Conservation (phyloP, 1,140 invertebrate genomes). For the Contarinia nasturtii region DNA sequence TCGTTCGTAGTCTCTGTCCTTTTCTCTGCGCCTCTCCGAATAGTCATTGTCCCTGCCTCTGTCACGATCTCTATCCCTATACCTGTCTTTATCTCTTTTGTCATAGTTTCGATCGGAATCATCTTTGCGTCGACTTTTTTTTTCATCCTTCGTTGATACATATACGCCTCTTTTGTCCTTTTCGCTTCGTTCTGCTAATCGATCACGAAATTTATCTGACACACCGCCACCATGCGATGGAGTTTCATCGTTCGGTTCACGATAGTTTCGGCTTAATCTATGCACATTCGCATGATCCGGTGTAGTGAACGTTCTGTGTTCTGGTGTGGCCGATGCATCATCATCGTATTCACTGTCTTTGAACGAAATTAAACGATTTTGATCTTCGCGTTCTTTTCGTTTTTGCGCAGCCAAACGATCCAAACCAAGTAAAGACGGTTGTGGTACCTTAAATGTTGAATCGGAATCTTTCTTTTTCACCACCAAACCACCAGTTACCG, state of each 20-base stretch:
- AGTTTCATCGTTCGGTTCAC: conserved; percentile 64
- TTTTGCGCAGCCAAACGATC: conserved; percentile 69
- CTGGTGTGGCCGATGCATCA: conserved; percentile 15
- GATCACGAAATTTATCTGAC: conserved; percentile 52
- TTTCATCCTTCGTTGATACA: conserved; percentile 31
- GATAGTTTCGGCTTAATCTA: conserved; percentile 44
- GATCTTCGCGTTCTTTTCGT: conserved; percentile 38
- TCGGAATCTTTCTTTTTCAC: conserved; percentile 57
- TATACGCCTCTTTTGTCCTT: conserved; percentile 26
- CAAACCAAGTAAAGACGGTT: conserved; percentile 62
- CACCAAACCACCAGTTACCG: conserved; percentile 53
- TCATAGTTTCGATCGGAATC: conserved; percentile 9
- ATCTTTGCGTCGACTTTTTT: conserved; percentile 18
- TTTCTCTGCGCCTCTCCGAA: conserved; percentile 15
- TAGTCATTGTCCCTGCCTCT: no score
- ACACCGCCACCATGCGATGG: conserved; percentile 86
- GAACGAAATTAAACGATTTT: conserved; percentile 40
- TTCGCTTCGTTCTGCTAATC: conserved; percentile 38
- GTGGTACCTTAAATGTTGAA: conserved; percentile 57
- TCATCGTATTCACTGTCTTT: conserved; percentile 38
- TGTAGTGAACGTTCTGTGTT: conserved; percentile 17
- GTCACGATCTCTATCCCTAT: conserved; percentile 16
- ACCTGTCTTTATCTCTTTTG: conserved; percentile 13
- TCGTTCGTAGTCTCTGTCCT: conserved; percentile 16
- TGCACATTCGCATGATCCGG: conserved; percentile 21